Conservation (phyloP, 2,888 invertebrate genomes). For the Chrysolina americana region DNA sequence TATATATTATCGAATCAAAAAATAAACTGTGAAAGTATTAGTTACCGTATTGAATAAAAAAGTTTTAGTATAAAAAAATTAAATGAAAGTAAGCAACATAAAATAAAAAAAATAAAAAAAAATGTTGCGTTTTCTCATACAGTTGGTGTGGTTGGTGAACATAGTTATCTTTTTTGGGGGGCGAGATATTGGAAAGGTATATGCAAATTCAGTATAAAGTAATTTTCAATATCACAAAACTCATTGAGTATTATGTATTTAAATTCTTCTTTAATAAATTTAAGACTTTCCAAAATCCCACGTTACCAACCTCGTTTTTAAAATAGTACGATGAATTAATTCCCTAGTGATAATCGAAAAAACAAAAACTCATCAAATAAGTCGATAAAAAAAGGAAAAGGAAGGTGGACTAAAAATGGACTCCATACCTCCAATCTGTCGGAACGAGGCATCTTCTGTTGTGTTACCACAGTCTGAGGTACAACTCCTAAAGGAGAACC, state of each 20-base stretch:
- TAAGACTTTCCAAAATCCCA: neutral
- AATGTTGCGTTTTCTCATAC: constrained; percentile 2
- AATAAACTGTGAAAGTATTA: constrained; percentile 33
- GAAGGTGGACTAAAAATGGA: constrained; percentile 42
- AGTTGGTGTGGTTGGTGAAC: constrained; percentile 11
- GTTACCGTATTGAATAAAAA: constrained; percentile 6
- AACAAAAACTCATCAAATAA: constrained; percentile 9
- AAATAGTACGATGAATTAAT: neutral
- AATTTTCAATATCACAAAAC: neutral
- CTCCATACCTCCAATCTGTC: constrained; percentile 94
- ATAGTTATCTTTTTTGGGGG: neutral
- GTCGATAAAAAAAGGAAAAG: constrained; percentile 40
- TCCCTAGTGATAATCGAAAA: neutral
- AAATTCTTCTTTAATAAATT: neutral
- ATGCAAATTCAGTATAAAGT: neutral
- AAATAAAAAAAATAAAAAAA: constrained; percentile 4
- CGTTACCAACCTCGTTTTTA: neutral
- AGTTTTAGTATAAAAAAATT: neutral
- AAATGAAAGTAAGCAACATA: constrained; percentile 1
- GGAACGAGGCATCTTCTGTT: constrained; percentile 95
- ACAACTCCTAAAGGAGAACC: constrained; percentile 88
- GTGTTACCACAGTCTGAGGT: constrained; percentile 88
- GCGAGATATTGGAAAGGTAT: neutral
- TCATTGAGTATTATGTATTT: no score
- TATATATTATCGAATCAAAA: constrained; percentile 31